These are phyloP conservation scores for Lacerta bilineata DNA, from an alignment of 2,797 vertebrate species.

Conservation along the genomic window DNA sequence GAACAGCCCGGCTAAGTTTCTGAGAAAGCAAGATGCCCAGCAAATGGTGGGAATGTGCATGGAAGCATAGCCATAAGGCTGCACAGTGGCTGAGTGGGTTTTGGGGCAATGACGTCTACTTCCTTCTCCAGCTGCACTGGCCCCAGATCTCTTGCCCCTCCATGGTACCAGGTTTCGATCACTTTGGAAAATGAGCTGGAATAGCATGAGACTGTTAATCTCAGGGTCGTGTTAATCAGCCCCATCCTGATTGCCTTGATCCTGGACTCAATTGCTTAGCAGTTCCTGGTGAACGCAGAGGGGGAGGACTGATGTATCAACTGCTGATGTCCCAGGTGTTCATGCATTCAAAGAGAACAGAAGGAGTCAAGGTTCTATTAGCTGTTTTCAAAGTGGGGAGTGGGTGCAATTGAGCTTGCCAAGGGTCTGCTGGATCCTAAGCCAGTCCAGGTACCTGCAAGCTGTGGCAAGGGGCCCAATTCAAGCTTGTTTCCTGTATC, in stretches of 20 bases:
- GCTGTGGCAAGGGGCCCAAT: too few relatives aligned
- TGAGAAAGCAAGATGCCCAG: slow-evolving; percentile 16
- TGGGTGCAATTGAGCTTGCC: too few relatives aligned
- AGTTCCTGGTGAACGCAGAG: neutral
- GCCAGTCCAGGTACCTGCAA: too few relatives aligned
- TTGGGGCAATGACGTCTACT: neutral
- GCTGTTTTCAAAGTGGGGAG: too few relatives aligned
- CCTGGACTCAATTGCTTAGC: neutral
- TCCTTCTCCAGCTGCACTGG: neutral
- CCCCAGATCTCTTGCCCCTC: neutral
- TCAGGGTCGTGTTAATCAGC: too few relatives aligned
- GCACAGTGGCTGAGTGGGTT: neutral
- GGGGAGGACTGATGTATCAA: neutral
- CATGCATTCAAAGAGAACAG: neutral
- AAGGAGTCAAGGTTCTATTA: neutral
- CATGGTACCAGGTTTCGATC: too few relatives aligned
- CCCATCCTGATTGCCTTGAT: neutral
- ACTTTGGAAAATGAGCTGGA: too few relatives aligned
- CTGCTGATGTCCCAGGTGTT: neutral
- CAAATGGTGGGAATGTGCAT: neutral
- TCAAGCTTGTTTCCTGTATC: too few relatives aligned
- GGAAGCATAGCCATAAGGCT: neutral
- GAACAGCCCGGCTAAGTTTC: neutral
- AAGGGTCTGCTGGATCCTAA: too few relatives aligned
- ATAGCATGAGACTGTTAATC: too few relatives aligned